A percentile compares a stretch with the other conserved stretches of the same genome.
These are phyloP conservation scores for Phyllotis vaccarum DNA, from an alignment of 2,797 vertebrate species.

Conservation along the genomic window DNA sequence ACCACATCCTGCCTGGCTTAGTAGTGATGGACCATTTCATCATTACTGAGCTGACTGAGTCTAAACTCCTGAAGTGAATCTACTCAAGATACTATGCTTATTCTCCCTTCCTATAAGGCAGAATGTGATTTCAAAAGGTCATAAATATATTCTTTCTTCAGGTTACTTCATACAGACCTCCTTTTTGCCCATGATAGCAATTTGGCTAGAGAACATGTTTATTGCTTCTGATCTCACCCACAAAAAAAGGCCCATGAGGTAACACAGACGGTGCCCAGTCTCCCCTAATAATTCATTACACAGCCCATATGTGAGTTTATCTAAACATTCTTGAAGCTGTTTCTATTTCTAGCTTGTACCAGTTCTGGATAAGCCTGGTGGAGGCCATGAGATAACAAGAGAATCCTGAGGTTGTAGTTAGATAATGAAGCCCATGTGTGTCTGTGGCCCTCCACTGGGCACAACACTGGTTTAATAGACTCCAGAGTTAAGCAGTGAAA, in stretches of 20 bases:
- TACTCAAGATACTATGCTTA: slow-evolving; percentile 44
- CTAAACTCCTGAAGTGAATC: slow-evolving; percentile 56
- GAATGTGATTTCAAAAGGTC: slow-evolving; percentile 70
- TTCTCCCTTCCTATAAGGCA: slow-evolving; percentile 59
- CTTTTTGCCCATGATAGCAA: slow-evolving; percentile 59
- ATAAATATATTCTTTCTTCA: slow-evolving; percentile 61
- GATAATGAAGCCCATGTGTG: background rate
- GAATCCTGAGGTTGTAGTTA: background rate
- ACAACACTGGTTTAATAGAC: background rate
- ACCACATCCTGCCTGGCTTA: slow-evolving; percentile 46
- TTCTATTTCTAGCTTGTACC: slow-evolving; percentile 59
- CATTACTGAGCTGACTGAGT: background rate
- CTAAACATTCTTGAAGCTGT: slow-evolving; percentile 56
- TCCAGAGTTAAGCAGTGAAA: background rate
- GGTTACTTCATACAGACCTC: background rate
- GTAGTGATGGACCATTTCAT: background rate
- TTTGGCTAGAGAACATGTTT: slow-evolving; percentile 54
- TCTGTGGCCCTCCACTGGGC: background rate
- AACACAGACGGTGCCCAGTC: slow-evolving; percentile 60
- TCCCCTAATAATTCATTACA: slow-evolving; percentile 69
- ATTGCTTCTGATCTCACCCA: slow-evolving; percentile 65
- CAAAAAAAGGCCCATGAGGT: slow-evolving; percentile 51
- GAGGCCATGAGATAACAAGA: slow-evolving; percentile 42
- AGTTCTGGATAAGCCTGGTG: slow-evolving; percentile 6
- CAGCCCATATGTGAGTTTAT: slow-evolving; percentile 43